Conservation (phyloP, 2,113 vertebrate species). For the Oreochromis spilurus region DNA sequence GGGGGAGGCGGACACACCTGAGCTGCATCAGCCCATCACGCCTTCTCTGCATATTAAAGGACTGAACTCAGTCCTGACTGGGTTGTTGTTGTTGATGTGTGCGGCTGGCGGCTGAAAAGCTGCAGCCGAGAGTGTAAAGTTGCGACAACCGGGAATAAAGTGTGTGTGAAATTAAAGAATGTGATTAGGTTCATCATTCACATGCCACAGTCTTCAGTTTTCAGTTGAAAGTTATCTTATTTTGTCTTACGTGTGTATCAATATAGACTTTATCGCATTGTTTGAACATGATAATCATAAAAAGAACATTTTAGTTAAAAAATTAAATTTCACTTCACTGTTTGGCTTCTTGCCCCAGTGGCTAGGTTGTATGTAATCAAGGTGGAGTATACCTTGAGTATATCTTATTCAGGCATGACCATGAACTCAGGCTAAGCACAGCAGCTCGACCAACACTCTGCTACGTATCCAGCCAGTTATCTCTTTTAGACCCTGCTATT, state of each 20-base stretch:
- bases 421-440: background rate
- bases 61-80: fast-evolving
- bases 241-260: fast-evolving
- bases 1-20: background rate
- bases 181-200: background rate
- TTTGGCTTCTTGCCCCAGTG: background rate
- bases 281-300: background rate
- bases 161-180: background rate
- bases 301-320: background rate
- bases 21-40: background rate
- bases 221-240: background rate
- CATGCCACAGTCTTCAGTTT: background rate
- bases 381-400: background rate
- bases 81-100: background rate
- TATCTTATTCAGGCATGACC: background rate
- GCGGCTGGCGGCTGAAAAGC: background rate
- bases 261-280: fast-evolving
- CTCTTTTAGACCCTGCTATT: background rate
- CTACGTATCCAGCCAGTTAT: background rate
- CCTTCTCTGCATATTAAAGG: background rate
- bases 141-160: background rate
- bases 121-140: background rate
- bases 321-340: background rate
- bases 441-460: background rate
- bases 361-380: background rate